Percentiles rank a stretch among this genome's conserved stretches.
Conservation (phyloP, 2,113 vertebrate genomes). For the Petrocephalus zakoni region DNA sequence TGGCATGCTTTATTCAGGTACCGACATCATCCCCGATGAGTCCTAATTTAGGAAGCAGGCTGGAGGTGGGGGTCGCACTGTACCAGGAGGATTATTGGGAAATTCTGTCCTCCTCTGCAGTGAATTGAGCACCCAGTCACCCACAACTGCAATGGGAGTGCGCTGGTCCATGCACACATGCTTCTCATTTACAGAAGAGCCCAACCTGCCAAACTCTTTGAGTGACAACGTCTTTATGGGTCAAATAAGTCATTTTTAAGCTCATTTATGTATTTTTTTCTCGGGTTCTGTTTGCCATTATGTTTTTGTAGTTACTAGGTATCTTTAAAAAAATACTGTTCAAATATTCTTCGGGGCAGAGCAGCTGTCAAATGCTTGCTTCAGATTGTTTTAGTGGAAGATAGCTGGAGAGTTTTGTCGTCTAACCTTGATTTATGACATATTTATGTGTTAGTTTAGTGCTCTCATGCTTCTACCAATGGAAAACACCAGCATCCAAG, state of each 20-base stretch:
- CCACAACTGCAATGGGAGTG: background rate
- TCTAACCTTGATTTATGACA: slow-evolving; percentile 6
- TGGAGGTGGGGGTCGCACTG: background rate
- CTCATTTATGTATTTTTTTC: slow-evolving; percentile 13
- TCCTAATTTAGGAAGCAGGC: background rate
- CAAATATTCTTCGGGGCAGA: background rate
- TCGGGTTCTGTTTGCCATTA: slow-evolving; percentile 9
- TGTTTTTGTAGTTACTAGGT: slow-evolving; percentile 13
- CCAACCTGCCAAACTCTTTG: slow-evolving; percentile 13
- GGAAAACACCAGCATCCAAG: background rate
- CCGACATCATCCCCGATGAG: background rate
- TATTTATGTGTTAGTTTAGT: background rate
- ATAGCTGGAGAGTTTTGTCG: slow-evolving; percentile 1
- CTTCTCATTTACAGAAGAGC: slow-evolving; percentile 15
- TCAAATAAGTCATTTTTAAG: slow-evolving; percentile 26
- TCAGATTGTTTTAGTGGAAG: background rate
- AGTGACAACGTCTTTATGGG: slow-evolving; percentile 27
- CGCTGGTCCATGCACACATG: background rate
- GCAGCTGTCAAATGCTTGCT: background rate
- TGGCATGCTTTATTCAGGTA: background rate
- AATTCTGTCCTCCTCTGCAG: background rate
- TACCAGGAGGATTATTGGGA: background rate
- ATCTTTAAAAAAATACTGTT: slow-evolving; percentile 6
- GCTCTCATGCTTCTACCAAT: background rate
- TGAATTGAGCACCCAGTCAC: background rate